Evolutionary conservation across 2,797 vertebrate species (phyloP).

Genomic region (Chanos chanos): DNA sequence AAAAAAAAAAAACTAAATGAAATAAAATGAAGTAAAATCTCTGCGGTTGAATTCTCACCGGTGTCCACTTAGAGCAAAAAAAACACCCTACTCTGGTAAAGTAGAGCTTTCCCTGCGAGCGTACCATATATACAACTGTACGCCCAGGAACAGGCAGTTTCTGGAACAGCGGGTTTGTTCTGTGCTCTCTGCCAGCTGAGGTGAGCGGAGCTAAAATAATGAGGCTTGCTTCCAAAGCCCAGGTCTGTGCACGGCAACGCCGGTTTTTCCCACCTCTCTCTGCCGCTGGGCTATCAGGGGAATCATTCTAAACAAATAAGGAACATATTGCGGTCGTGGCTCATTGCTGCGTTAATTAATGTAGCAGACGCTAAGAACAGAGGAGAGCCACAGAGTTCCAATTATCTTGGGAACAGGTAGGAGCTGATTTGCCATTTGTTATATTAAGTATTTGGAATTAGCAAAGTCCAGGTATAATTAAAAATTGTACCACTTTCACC

Average conservation of each 20-base stretch:
- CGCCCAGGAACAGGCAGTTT: constrained; percentile 3
- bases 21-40: too few species aligned
- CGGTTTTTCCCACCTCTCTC: constrained; percentile 49
- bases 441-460: constrained; percentile 61
- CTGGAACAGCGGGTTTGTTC: constrained; percentile 1
- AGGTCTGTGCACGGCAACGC: constrained; percentile 39
- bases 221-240: constrained; percentile 40
- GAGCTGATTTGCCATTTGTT: constrained; percentile 56
- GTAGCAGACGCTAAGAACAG: constrained; percentile 56
- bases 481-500: constrained; percentile 55
- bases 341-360: constrained; percentile 58
- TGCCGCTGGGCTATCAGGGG: constrained; percentile 52
- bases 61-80: too few species aligned
- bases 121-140: not conserved
- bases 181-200: constrained; percentile 23
- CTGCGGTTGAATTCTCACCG: too few species aligned
- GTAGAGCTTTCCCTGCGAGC: not conserved
- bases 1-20: too few species aligned
- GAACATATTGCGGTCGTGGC: constrained; percentile 58
- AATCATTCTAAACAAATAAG: constrained; percentile 56
- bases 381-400: constrained; percentile 45
- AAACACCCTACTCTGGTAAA: too few species aligned
- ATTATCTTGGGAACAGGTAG: constrained; percentile 55
- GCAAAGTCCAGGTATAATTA: constrained; percentile 61
- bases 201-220: constrained; percentile 36